Conservation (phyloP, 35 echinoderm and acorn worm genomes). For the Heliocidaris erythrogramma region DNA sequence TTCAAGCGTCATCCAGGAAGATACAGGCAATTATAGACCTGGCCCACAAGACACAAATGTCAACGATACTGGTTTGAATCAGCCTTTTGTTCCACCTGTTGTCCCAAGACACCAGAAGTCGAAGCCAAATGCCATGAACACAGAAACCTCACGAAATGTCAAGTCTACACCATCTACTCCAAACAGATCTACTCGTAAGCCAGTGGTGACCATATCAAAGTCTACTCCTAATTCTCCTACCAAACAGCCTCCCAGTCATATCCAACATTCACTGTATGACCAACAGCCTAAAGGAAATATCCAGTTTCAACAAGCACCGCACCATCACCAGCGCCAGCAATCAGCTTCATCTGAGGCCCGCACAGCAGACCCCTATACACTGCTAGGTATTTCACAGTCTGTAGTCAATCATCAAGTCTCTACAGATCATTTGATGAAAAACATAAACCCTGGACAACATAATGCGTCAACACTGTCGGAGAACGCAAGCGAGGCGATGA, state of each 20-base stretch:
- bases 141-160: background rate
- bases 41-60: background rate
- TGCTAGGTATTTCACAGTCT: background rate
- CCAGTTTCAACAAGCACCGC: background rate
- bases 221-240: constrained; percentile 31
- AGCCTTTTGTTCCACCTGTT: background rate
- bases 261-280: background rate
- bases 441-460: background rate
- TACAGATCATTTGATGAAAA: background rate
- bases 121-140: background rate
- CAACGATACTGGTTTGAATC: background rate
- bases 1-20: background rate
- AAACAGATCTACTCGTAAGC: background rate
- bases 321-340: background rate
- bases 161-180: constrained; percentile 28
- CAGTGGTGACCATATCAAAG: background rate
- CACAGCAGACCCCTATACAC: background rate
- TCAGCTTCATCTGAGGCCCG: background rate
- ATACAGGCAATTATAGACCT: background rate
- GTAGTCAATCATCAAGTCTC: background rate
- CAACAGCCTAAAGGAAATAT: background rate
- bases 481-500: background rate
- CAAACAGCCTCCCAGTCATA: background rate
- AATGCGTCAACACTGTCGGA: background rate
- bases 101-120: background rate